These are phyloP conservation scores for Psylliodes chrysocephalus DNA, from an alignment of 2,888 invertebrate genomes.

Conservation along the genomic window DNA sequence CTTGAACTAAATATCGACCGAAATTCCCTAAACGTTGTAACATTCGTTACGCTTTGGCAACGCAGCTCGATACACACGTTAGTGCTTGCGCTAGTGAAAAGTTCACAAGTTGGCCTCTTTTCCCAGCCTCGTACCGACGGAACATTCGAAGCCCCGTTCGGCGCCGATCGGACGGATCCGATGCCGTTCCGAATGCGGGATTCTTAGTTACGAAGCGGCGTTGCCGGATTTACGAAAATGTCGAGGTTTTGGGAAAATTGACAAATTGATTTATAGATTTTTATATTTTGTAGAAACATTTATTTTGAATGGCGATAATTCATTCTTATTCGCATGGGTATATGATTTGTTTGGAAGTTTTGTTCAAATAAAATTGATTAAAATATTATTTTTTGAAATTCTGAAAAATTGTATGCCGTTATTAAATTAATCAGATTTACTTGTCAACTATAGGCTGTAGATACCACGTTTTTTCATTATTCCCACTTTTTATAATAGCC, in stretches of 20 bases:
- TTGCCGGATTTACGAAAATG: too few relatives aligned
- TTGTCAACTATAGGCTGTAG: too few relatives aligned
- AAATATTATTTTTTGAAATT: too few relatives aligned
- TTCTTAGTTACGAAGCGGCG: background rate
- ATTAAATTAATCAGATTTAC: too few relatives aligned
- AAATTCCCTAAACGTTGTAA: background rate
- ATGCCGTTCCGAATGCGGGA: slow-evolving; percentile 40
- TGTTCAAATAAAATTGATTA: too few relatives aligned
- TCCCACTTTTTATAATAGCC: too few relatives aligned
- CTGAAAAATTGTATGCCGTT: too few relatives aligned
- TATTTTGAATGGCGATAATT: too few relatives aligned
- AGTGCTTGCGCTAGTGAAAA: slow-evolving; percentile 58
- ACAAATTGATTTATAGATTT: background rate
- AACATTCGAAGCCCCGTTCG: slow-evolving; percentile 44
- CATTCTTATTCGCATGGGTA: too few relatives aligned
- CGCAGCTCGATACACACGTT: slow-evolving; percentile 55
- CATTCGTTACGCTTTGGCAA: slow-evolving; percentile 29
- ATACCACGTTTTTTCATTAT: too few relatives aligned
- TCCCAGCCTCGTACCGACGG: slow-evolving; percentile 45
- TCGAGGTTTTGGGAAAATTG: background rate
- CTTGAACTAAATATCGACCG: background rate
- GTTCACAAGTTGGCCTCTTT: slow-evolving; percentile 63
- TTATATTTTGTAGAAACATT: too few relatives aligned
- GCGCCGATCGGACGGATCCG: slow-evolving; percentile 30
- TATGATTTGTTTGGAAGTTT: too few relatives aligned